These are phyloP conservation scores for Schizothorax lantsangensis DNA, from an alignment of 2,797 vertebrate species.

Conservation along the genomic window DNA sequence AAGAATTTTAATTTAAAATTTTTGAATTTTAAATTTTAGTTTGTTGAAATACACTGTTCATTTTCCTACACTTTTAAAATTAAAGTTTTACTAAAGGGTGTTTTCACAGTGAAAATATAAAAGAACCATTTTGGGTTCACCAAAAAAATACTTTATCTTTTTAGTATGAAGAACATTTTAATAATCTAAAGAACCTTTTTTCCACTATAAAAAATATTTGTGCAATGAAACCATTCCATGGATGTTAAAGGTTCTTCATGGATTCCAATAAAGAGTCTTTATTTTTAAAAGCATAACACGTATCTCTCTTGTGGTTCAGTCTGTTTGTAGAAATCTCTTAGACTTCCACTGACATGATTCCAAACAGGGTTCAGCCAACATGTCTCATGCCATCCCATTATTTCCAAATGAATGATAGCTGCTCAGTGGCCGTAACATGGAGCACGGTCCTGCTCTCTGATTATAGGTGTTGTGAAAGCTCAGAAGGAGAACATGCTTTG, in stretches of 20 bases:
- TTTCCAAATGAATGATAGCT: conserved; percentile 45
- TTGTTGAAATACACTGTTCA: neutral
- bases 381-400: conserved; percentile 43
- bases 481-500: neutral
- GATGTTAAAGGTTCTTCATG: neutral
- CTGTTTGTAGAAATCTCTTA: neutral
- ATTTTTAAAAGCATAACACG: neutral
- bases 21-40: too few relatives aligned
- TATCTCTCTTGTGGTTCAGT: neutral
- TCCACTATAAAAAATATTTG: neutral
- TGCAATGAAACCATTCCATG: neutral
- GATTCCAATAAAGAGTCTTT: neutral
- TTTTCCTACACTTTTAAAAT: neutral
- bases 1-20: too few relatives aligned
- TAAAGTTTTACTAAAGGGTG: neutral
- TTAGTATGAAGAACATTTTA: neutral
- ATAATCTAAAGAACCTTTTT: neutral
- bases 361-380: conserved; percentile 22
- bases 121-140: neutral
- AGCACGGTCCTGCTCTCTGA: neutral
- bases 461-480: neutral
- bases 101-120: neutral
- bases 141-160: neutral
- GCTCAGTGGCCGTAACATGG: neutral
- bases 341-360: conserved; percentile 1